Conservation (phyloP, 1,140 invertebrate species). For the Dolichoris vasculosae region DNA sequence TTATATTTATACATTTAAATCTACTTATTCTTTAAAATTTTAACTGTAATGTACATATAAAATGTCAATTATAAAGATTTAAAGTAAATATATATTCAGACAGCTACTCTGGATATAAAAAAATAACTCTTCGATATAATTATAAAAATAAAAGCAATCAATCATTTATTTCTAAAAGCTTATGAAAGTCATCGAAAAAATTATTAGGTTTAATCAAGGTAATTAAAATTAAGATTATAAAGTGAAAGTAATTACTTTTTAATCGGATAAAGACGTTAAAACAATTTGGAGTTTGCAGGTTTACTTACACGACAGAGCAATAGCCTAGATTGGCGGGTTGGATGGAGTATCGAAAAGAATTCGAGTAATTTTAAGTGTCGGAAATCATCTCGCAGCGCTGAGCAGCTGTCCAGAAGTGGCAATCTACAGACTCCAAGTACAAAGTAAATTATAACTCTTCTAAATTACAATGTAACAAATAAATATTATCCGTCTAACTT, state of each 20-base stretch:
- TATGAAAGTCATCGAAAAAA: too few relatives aligned
- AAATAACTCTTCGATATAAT: too few relatives aligned
- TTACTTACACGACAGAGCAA: slow-evolving; percentile 67
- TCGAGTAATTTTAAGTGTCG: slow-evolving; percentile 63
- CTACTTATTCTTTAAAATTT: too few relatives aligned
- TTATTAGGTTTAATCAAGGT: too few relatives aligned
- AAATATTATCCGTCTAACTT: not conserved
- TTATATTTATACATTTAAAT: too few relatives aligned
- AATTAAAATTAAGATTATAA: not conserved
- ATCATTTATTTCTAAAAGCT: too few relatives aligned
- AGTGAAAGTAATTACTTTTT: not conserved
- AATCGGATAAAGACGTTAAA: not conserved
- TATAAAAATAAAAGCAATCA: too few relatives aligned
- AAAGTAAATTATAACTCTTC: slow-evolving; percentile 59
- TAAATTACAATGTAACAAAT: not conserved
- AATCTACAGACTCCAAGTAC: slow-evolving; percentile 67
- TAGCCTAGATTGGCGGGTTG: slow-evolving; percentile 70
- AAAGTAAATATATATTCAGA: too few relatives aligned
- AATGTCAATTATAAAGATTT: too few relatives aligned
- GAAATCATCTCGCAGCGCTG: slow-evolving; percentile 67
- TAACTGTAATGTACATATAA: too few relatives aligned
- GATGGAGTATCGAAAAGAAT: slow-evolving; percentile 60
- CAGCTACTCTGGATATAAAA: too few relatives aligned
- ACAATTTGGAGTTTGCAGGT: slow-evolving; percentile 48
- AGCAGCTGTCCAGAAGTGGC: slow-evolving; percentile 67